Percentiles rank a stretch among this genome's conserved stretches.
Conservation (phyloP, 1,140 invertebrate species). For the Lasioglossum baleicum region DNA sequence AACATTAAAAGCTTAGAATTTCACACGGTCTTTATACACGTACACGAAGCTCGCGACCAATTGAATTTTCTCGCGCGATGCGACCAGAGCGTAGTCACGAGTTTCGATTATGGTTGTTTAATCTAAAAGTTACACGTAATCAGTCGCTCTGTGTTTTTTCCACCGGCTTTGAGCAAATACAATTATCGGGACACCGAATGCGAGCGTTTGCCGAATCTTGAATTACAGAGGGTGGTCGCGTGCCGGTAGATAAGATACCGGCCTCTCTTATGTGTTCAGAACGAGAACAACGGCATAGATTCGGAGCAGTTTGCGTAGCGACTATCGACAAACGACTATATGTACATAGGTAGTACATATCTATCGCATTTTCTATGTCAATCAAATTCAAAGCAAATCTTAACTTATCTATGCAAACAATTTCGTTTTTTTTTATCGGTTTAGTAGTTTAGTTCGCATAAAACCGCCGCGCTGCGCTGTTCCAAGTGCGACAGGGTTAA, state of each 20-base stretch:
- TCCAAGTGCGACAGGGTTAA: too few species aligned
- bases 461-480: too few species aligned
- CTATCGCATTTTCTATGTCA: neutral
- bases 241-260: constrained; percentile 34
- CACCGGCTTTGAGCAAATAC: constrained; percentile 46
- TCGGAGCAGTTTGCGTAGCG: neutral
- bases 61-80: neutral
- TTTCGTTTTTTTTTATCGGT: too few species aligned
- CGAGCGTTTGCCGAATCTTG: constrained; percentile 27
- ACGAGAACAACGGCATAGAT: constrained; percentile 37
- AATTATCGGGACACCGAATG: constrained; percentile 53
- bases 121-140: constrained; percentile 33
- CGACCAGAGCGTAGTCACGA: neutral
- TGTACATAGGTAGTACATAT: too few species aligned
- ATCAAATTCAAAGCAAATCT: neutral
- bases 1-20: neutral
- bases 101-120: constrained; percentile 10
- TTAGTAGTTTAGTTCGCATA: neutral
- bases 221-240: constrained; percentile 30
- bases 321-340: too few species aligned
- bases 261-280: constrained; percentile 24
- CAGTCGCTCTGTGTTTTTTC: neutral
- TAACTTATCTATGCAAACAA: neutral
- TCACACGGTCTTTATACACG: neutral
- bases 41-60: neutral